Evolutionary conservation across 1,140 invertebrate genomes (phyloP).

Genomic region (Augochlora pura): DNA sequence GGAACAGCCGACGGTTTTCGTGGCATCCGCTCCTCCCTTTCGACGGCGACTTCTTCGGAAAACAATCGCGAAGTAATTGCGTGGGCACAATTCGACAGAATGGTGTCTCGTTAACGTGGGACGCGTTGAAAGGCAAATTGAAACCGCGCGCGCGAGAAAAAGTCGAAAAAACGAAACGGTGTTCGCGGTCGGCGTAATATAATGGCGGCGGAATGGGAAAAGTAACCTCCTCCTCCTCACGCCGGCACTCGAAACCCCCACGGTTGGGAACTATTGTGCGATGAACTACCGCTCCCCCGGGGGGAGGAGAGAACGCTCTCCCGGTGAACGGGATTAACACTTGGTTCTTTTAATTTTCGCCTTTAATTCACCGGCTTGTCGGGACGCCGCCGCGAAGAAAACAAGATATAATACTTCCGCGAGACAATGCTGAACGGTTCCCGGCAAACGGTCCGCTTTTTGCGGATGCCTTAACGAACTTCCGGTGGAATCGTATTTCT

Average conservation of each 20-base stretch:
- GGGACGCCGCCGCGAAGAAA: background rate
- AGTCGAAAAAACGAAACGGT: background rate
- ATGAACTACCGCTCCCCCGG: background rate
- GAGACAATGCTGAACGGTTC: background rate
- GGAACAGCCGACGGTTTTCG: background rate
- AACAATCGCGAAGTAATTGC: background rate
- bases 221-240: too few species aligned
- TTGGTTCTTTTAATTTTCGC: background rate
- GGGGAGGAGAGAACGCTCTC: background rate
- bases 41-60: background rate
- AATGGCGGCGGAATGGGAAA: background rate
- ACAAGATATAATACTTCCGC: conserved; percentile 1
- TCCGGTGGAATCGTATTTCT: background rate
- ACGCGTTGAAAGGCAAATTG: background rate
- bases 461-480: background rate
- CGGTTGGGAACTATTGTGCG: background rate
- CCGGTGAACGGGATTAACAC: background rate
- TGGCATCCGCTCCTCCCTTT: background rate
- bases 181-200: background rate
- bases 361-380: background rate
- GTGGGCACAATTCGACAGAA: background rate
- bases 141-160: background rate
- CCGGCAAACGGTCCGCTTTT: background rate
- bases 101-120: background rate
- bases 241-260: background rate